Conservation (phyloP, 2,797 vertebrate species). For the Odontamblyopus lacepedii region DNA sequence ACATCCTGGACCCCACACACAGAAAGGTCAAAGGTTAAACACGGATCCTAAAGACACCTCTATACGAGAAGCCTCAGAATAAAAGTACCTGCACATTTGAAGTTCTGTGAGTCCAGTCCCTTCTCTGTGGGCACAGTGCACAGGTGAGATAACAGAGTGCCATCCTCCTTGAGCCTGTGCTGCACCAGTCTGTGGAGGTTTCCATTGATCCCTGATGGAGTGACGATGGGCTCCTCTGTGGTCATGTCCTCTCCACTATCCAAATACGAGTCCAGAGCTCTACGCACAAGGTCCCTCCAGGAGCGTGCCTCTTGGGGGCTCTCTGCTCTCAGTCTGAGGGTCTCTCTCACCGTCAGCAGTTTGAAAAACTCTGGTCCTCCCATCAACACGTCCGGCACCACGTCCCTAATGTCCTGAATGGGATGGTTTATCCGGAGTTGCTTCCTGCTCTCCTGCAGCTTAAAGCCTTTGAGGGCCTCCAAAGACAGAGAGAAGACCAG, state of each 20-base stretch:
- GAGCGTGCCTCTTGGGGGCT: conserved; percentile 78
- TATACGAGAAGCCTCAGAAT: neutral
- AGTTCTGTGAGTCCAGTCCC: conserved; percentile 89
- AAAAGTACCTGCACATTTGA: conserved; percentile 91
- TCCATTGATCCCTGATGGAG: conserved; percentile 60
- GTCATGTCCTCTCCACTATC: conserved; percentile 82
- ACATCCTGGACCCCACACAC: conserved; percentile 78
- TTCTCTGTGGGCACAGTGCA: conserved; percentile 86
- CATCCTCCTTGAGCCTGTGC: conserved; percentile 82
- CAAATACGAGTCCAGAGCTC: conserved; percentile 86
- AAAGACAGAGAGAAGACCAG: conserved; percentile 89
- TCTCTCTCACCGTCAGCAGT: conserved; percentile 84
- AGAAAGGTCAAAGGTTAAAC: neutral
- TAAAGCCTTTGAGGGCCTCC: conserved; percentile 86
- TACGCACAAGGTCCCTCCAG: conserved; percentile 87
- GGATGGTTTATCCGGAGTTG: conserved; percentile 73
- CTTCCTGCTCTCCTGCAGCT: conserved; percentile 79
- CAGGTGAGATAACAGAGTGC: conserved; percentile 83
- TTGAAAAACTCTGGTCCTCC: conserved; percentile 90
- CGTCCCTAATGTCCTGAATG: conserved; percentile 87
- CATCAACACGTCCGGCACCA: conserved; percentile 86
- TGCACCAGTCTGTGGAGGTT: conserved; percentile 85
- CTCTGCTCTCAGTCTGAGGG: conserved; percentile 84
- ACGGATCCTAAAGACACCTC: neutral
- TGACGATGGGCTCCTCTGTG: conserved; percentile 53